phyloP scores from a whole-genome alignment of 2,888 invertebrate genomes.

The Micoletzkya japonica region DNA sequence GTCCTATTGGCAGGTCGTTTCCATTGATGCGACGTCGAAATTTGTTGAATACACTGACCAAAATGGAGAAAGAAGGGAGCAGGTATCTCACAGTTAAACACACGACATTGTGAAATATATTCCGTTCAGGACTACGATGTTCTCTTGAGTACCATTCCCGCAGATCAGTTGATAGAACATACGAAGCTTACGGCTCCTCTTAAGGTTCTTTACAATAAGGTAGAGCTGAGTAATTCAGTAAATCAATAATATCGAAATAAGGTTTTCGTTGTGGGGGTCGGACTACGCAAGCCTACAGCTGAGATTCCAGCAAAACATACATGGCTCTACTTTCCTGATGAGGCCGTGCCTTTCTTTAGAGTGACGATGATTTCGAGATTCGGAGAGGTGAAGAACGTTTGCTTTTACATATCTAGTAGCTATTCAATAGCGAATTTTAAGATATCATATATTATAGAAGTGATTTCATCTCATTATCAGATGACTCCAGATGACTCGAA shows the following conservation, averaged over 20 bases:
- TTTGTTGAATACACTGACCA: no score
- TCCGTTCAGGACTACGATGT: constrained; percentile 53
- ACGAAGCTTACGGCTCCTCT: constrained; percentile 52
- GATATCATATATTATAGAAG: background rate
- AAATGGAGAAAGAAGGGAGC: constrained; percentile 22
- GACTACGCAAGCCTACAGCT: constrained; percentile 42
- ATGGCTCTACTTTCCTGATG: constrained; percentile 53
- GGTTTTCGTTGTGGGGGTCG: constrained; percentile 47
- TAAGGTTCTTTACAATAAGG: constrained; percentile 54
- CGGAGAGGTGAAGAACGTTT: constrained; percentile 38
- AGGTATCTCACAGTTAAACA: no score
- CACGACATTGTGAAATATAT: no score
- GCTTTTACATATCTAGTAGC: background rate
- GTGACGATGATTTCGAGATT: constrained; percentile 46
- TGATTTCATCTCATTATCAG: background rate
- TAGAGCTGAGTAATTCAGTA: constrained; percentile 14
- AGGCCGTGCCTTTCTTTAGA: constrained; percentile 46
- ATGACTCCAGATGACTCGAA: constrained; percentile 42
- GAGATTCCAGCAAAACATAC: constrained; percentile 37
- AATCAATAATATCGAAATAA: background rate
- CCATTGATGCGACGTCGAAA: no score
- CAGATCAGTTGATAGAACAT: constrained; percentile 53
- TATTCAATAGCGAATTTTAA: background rate
- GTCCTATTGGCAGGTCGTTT: no score
- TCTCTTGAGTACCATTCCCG: constrained; percentile 57